phyloP scores from a whole-genome alignment of 2,113 vertebrate species.

The Corvus hawaiiensis region DNA sequence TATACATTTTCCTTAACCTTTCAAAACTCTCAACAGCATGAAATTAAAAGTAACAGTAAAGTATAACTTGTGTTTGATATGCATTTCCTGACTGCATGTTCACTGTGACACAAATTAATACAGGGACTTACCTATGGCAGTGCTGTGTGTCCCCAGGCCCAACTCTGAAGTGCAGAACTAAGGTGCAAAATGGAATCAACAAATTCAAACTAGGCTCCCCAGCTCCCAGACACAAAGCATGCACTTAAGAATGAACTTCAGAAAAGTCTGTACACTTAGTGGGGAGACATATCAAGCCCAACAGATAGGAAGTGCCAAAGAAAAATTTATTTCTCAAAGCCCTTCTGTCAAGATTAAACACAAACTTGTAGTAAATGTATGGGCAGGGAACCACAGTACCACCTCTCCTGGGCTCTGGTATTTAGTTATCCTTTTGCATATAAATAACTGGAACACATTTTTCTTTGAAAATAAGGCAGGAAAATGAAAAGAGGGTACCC shows the following conservation, averaged over 20 bases:
- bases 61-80: not conserved
- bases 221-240: not conserved
- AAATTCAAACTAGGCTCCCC: not conserved
- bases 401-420: not conserved
- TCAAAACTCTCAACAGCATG: not conserved
- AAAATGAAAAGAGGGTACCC: not conserved
- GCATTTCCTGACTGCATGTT: not conserved
- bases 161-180: not conserved
- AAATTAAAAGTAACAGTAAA: not conserved
- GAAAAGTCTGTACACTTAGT: not conserved
- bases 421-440: not conserved
- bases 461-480: not conserved
- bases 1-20: not conserved
- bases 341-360: not conserved
- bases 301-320: not conserved
- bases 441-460: not conserved
- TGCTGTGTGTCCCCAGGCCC: not conserved
- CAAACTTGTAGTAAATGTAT: not conserved
- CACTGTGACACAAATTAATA: not conserved
- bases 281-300: not conserved
- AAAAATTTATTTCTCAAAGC: not conserved
- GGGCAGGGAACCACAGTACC: not conserved
- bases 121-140: not conserved
- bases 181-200: not conserved
- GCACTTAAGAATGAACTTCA: not conserved